phyloP scores from a whole-genome alignment of 1,140 invertebrate species.

The Fopius arisanus region DNA sequence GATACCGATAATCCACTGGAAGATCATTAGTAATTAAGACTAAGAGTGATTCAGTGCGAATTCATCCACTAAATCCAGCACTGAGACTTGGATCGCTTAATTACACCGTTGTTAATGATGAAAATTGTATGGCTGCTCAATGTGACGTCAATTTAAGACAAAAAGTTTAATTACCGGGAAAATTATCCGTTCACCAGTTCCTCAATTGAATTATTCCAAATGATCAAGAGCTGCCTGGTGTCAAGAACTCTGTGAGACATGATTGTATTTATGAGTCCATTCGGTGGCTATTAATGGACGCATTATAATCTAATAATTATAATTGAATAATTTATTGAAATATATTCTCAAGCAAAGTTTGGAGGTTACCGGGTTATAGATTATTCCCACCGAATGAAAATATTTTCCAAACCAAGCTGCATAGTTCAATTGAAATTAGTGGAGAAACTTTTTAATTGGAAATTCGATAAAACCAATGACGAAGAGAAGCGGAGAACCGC shows the following conservation, averaged over 20 bases:
- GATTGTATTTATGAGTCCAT: background rate
- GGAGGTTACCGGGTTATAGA: background rate
- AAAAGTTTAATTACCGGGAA: background rate
- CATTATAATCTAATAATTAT: too few species aligned
- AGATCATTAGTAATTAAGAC: slow-evolving; percentile 10
- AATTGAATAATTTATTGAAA: too few species aligned
- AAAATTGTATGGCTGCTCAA: background rate
- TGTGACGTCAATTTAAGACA: background rate
- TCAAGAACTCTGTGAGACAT: background rate
- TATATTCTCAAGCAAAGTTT: background rate
- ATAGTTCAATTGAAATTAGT: slow-evolving; percentile 32
- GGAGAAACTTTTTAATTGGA: slow-evolving; percentile 30
- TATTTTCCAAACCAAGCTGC: background rate
- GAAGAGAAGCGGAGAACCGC: background rate
- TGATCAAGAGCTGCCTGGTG: background rate
- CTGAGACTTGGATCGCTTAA: slow-evolving; percentile 1
- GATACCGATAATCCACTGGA: background rate
- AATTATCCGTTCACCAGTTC: background rate
- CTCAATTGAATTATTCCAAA: background rate
- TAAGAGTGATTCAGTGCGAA: slow-evolving; percentile 5
- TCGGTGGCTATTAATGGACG: background rate
- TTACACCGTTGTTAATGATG: background rate
- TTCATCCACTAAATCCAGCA: background rate
- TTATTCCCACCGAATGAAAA: background rate
- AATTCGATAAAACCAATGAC: slow-evolving; percentile 25